Percentiles rank a stretch among this genome's conserved stretches.
Conservation (phyloP, 1,140 invertebrate species). For the Neocloeon triangulifer region DNA sequence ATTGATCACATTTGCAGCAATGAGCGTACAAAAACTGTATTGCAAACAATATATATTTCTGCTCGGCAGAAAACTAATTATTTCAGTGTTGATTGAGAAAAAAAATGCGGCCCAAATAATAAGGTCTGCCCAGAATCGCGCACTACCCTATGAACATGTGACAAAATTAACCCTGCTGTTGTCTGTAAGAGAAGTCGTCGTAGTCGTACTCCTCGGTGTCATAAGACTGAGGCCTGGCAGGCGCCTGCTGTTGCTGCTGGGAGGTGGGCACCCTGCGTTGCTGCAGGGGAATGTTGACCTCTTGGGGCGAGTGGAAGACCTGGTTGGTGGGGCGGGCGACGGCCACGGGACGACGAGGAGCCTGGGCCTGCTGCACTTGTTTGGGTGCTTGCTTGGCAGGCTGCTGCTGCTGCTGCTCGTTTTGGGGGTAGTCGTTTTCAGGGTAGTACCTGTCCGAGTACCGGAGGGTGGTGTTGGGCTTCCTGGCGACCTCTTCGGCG, state of each 20-base stretch:
- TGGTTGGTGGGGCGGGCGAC: slow-evolving; percentile 16
- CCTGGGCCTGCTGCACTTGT: background rate
- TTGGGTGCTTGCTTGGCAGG: slow-evolving; percentile 1
- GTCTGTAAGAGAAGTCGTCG: too few relatives aligned
- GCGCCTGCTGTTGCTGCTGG: slow-evolving; percentile 3
- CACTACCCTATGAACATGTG: too few relatives aligned
- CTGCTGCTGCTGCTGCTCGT: slow-evolving; percentile 5
- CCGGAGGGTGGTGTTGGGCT: slow-evolving; percentile 55
- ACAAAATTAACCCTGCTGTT: too few relatives aligned
- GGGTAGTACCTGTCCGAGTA: slow-evolving; percentile 73
- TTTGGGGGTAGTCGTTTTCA: slow-evolving; percentile 35
- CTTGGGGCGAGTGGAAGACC: slow-evolving; percentile 60
- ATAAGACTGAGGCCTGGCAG: background rate
- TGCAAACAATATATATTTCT: too few relatives aligned
- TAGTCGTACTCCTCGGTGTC: slow-evolving; percentile 7
- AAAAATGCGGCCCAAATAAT: too few relatives aligned
- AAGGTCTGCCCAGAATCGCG: too few relatives aligned
- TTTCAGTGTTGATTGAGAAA: too few relatives aligned
- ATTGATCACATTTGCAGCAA: too few relatives aligned
- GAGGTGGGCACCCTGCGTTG: slow-evolving; percentile 26
- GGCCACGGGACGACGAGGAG: background rate
- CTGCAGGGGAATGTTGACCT: slow-evolving; percentile 61
- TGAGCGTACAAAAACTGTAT: too few relatives aligned
- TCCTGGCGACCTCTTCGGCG: slow-evolving; percentile 49
- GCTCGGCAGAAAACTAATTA: too few relatives aligned